Base-by-base conservation (phyloP, 2,113 vertebrate genomes). In the Heterocephalus glaber region DNA sequence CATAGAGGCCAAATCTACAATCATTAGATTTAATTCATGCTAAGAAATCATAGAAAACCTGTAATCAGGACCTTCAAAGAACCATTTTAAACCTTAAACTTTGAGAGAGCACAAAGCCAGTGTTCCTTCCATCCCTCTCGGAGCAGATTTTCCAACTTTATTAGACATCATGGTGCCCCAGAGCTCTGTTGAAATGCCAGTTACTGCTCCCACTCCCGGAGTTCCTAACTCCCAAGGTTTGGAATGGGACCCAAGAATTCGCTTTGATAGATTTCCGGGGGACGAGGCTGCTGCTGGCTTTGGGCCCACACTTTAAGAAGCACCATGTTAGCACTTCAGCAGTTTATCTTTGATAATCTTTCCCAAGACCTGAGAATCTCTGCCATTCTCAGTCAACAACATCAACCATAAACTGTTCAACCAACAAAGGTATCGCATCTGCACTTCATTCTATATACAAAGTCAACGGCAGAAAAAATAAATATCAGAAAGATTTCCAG, bases 181-280 rank as follows among this genome's bases (percentile, higher is more conserved):
- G 8, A 22, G 0, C 28, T 56, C 80, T 54, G 22, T 0, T 1
- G 33, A 35, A 9, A 33, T 26, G 2, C 26, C 9, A 9, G 10
- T 0, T 60, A 13, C 13, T 30, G 3, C 3, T 14, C 38, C 26
- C 5, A 7, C 0, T 2, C 33, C 52, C 22, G 9, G 79, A 74
- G 30, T 12, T 5, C 33, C 41, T 22, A 38, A 79, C 8, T 56
- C 61, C 7, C 7, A 22, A 16, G 47, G 16, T 11, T 11, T 58
- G 52, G 6, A 26, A 35, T 4, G 44, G 7, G 41, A 4, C 24
- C 66, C 17, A 38, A n/a, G n/a, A 52, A 30, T 35, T 12, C 4
- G 20, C 54, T 35, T 8, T 14, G 44, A 3, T 47, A 35, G 13
- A 11, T 38, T 35, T 41, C n/a, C 2, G 4, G 5, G 24, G 8